Conservation (phyloP, 2,797 vertebrate genomes). For the Lutra lutra region DNA sequence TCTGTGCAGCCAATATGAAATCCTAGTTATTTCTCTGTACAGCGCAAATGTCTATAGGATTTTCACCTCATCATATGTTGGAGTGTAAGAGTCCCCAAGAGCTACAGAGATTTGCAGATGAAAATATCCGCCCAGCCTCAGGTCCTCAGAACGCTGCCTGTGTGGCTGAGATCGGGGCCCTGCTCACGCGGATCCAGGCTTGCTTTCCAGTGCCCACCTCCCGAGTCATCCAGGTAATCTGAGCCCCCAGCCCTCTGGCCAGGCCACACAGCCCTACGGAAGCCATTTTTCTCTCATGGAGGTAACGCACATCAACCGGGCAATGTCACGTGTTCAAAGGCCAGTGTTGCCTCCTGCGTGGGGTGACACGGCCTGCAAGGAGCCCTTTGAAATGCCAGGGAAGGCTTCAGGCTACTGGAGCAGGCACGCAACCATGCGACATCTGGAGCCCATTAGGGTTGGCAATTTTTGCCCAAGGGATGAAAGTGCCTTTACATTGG, state of each 20-base stretch:
- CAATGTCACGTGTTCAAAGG: constrained; percentile 43
- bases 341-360: not conserved
- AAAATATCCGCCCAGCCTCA: not conserved
- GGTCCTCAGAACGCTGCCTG: not conserved
- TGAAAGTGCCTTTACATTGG: constrained; percentile 27
- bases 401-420: constrained; percentile 4
- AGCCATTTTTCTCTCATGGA: constrained; percentile 58
- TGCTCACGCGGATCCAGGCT: constrained; percentile 53
- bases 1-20: not conserved
- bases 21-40: constrained; percentile 28
- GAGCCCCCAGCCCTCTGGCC: not conserved
- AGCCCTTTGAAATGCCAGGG: constrained; percentile 67
- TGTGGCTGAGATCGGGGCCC: constrained; percentile 35
- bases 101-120: constrained; percentile 67
- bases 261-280: not conserved
- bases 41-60: constrained; percentile 73
- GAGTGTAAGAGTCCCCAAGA: constrained; percentile 62
- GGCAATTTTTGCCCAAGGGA: constrained; percentile 58
- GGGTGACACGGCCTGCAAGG: not conserved
- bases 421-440: constrained; percentile 4
- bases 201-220: constrained; percentile 51
- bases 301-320: not conserved
- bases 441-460: constrained; percentile 65
- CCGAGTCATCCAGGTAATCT: constrained; percentile 64
- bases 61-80: constrained; percentile 67